A percentile compares a stretch with the other conserved stretches of the same genome.
phyloP scores from a whole-genome alignment of 1,140 invertebrate species.

The Whitmania pigra region DNA sequence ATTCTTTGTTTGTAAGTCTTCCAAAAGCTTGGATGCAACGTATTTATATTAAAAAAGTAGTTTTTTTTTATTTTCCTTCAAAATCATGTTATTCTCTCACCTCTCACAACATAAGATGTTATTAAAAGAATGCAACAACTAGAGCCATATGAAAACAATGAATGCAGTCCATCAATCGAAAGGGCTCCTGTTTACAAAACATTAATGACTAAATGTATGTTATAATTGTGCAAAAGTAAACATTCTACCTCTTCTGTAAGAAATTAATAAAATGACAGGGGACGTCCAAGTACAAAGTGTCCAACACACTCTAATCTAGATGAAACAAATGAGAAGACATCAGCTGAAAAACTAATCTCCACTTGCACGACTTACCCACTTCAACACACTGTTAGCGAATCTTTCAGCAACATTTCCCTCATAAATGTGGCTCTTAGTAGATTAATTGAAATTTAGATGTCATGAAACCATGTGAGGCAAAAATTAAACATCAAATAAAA shows the following conservation, averaged over 20 bases:
- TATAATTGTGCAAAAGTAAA: constrained; percentile 2
- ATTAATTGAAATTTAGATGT: constrained; percentile 27
- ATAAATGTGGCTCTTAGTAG: constrained; percentile 49
- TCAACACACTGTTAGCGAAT: constrained; percentile 58
- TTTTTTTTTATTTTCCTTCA: constrained; percentile 50
- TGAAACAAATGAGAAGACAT: constrained; percentile 5
- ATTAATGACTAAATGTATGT: background rate
- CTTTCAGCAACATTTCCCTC: constrained; percentile 53
- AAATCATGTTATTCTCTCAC: constrained; percentile 45
- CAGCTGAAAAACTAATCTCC: constrained; percentile 13
- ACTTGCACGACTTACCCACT: constrained; percentile 46
- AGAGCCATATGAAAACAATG: constrained; percentile 28
- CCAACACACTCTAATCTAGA: constrained; percentile 52
- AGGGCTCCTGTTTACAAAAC: background rate
- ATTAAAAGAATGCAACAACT: constrained; percentile 23
- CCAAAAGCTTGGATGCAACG: constrained; percentile 49
- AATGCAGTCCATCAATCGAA: constrained; percentile 18
- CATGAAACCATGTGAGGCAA: background rate
- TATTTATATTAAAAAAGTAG: constrained; percentile 39
- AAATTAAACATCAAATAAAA: no score
- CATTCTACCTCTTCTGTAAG: constrained; percentile 52
- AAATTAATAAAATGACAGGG: constrained; percentile 58
- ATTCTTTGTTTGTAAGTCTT: constrained; percentile 56
- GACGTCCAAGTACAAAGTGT: constrained; percentile 61
- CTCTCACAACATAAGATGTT: constrained; percentile 30